Percentiles rank a stretch among this genome's conserved stretches.
Conservation (phyloP, 2,797 vertebrate species). For the Acanthiza pusilla region DNA sequence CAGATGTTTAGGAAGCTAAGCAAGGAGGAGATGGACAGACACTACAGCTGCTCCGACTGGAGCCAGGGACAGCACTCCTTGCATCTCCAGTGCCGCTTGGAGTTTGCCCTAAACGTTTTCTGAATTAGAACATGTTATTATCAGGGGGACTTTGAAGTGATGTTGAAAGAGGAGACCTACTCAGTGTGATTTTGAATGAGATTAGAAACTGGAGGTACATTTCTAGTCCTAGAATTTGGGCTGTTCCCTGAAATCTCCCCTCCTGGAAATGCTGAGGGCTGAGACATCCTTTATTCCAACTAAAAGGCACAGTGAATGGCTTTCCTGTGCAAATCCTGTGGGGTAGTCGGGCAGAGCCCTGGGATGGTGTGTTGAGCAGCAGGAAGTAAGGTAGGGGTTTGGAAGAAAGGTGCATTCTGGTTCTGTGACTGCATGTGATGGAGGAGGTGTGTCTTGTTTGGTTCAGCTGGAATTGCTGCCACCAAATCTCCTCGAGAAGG, state of each 20-base stretch:
- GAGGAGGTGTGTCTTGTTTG: background rate
- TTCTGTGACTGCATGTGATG: background rate
- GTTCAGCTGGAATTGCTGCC: background rate
- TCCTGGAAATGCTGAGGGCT: background rate
- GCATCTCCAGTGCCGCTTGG: background rate
- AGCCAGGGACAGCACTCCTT: background rate
- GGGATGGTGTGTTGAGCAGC: accelerated
- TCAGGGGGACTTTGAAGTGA: background rate
- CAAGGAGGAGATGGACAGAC: background rate
- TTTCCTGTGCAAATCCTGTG: background rate
- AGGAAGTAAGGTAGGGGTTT: background rate
- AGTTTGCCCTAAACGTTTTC: background rate
- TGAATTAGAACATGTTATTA: background rate
- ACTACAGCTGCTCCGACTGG: background rate
- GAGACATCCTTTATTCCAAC: background rate
- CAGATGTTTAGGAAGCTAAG: background rate
- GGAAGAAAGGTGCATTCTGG: background rate
- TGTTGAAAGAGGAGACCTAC: background rate
- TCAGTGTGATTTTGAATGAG: background rate
- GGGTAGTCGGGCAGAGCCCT: background rate
- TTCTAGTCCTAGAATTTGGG: background rate
- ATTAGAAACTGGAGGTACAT: background rate
- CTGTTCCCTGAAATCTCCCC: background rate
- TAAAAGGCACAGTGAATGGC: accelerated
- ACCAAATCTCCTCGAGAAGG: background rate